Percentiles rank a stretch among this genome's conserved stretches.
phyloP scores from a whole-genome alignment of 2,113 vertebrate genomes.

The Salvelinus sp. region DNA sequence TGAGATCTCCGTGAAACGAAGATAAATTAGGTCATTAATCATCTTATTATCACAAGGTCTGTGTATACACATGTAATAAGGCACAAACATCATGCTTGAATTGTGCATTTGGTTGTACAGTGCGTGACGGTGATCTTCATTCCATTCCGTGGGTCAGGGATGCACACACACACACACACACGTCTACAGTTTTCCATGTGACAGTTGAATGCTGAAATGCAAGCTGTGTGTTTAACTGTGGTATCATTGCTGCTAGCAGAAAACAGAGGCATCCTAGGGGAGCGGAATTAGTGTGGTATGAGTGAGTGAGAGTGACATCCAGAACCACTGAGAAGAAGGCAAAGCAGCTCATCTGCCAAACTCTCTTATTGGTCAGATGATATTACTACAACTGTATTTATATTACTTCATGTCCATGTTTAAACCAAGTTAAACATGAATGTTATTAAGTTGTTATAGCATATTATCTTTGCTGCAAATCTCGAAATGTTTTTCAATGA shows the following conservation, averaged over 20 bases:
- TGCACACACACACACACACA: neutral
- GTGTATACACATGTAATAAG: neutral
- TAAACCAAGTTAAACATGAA: too few species aligned
- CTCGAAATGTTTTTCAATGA: neutral
- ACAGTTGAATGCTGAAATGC: neutral
- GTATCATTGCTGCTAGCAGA: neutral
- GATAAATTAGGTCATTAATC: too few species aligned
- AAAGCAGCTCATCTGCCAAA: neutral
- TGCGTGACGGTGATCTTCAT: too few species aligned
- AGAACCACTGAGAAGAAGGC: slow-evolving; percentile 5
- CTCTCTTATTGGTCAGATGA: neutral
- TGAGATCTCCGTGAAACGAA: too few species aligned
- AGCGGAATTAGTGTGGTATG: neutral
- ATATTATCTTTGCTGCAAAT: neutral
- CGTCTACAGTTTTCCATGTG: neutral
- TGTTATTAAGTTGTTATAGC: neutral
- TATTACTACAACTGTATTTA: too few species aligned
- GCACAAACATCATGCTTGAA: neutral
- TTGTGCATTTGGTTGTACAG: neutral
- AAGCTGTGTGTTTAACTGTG: slow-evolving; percentile 1
- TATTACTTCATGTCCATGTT: too few species aligned
- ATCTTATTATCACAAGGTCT: neutral
- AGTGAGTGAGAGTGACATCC: neutral
- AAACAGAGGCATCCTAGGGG: neutral
- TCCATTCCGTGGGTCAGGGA: too few species aligned